phyloP scores from a whole-genome alignment of 2,888 invertebrate species.

The Nomada lathburiana region DNA sequence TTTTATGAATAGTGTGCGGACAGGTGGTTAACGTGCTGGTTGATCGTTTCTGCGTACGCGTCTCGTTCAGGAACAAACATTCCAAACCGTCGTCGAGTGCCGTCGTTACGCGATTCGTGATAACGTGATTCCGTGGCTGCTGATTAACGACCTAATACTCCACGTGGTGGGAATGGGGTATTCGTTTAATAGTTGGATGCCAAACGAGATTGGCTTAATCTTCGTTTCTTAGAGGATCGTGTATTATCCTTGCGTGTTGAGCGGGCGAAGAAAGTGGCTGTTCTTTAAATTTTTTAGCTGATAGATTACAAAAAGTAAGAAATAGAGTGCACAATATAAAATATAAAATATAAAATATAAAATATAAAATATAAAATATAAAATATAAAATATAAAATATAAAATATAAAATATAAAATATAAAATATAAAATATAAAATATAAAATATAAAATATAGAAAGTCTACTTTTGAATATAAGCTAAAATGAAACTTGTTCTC shows the following conservation, averaged over 20 bases:
- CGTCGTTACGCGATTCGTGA: conserved; percentile 37
- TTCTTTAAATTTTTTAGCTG: too few relatives aligned
- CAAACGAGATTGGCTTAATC: background rate
- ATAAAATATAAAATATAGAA: too few relatives aligned
- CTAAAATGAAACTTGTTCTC: too few relatives aligned
- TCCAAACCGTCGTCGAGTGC: conserved; percentile 12
- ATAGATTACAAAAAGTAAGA: too few relatives aligned
- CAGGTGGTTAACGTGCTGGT: conserved; percentile 20
- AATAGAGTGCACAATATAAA: too few relatives aligned
- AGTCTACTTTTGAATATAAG: too few relatives aligned
- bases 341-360: too few relatives aligned
- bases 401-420: too few relatives aligned
- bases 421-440: too few relatives aligned
- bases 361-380: too few relatives aligned
- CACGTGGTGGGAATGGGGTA: background rate
- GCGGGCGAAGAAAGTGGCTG: background rate
- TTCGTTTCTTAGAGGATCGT: background rate
- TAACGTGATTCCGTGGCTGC: conserved; percentile 33
- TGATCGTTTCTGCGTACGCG: conserved; percentile 28
- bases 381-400: too few relatives aligned
- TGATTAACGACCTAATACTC: conserved; percentile 48
- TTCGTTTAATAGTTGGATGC: background rate
- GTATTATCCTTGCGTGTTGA: background rate
- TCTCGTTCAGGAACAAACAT: conserved; percentile 26
- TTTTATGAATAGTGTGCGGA: conserved; percentile 26